Evolutionary conservation across 2,113 vertebrate species (phyloP).

Genomic region (Lepus timidus): DNA sequence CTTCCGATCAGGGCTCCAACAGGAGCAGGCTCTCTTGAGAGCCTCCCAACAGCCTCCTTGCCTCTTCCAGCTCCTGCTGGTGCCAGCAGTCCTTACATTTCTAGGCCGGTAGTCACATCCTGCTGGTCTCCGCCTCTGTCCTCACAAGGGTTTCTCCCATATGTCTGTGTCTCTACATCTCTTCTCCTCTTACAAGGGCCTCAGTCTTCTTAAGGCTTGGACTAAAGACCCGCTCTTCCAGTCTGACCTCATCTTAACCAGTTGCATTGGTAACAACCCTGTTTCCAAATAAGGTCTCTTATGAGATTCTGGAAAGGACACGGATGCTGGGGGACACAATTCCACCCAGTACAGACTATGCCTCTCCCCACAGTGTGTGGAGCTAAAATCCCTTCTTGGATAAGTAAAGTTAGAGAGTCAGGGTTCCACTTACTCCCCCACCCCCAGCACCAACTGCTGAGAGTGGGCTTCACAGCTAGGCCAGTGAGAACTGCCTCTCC

Average conservation of each 20-base stretch:
- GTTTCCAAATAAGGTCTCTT: background rate
- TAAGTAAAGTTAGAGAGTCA: background rate
- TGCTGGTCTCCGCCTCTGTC: no score
- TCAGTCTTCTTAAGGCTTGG: background rate
- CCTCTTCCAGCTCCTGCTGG: background rate
- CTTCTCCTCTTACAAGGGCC: background rate
- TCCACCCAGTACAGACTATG: background rate
- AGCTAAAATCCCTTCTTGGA: fast-evolving
- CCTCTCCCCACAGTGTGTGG: no score
- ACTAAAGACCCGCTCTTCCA: background rate
- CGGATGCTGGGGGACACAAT: background rate
- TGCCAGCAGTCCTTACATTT: background rate
- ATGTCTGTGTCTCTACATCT: background rate
- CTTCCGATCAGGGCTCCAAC: background rate
- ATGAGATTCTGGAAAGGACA: background rate
- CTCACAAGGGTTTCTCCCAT: fast-evolving
- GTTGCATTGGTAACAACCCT: background rate
- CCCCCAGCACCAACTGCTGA: background rate
- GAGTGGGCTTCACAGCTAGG: fast-evolving
- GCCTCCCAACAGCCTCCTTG: background rate
- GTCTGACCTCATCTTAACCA: background rate
- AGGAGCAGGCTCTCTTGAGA: background rate
- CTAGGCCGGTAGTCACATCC: background rate
- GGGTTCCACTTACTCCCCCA: fast-evolving
- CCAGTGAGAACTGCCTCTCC: background rate